Conservation (phyloP, 2,797 vertebrate genomes). For the Telmatherina bonti region DNA sequence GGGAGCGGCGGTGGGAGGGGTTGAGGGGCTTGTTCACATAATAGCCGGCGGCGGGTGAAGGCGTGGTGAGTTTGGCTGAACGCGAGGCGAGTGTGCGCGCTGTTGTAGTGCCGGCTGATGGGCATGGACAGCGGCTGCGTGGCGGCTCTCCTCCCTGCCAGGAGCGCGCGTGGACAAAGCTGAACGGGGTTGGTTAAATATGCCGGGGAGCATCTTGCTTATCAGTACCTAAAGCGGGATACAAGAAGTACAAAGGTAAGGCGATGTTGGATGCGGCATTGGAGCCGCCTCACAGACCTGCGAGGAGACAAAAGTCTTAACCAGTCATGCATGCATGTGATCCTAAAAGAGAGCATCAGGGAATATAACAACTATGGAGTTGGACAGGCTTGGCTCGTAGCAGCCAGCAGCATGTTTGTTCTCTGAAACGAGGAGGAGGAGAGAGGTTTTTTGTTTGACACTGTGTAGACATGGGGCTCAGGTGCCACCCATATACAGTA, state of each 20-base stretch:
- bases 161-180: conserved; percentile 53
- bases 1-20: conserved; percentile 29
- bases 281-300: conserved; percentile 35
- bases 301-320: conserved; percentile 69
- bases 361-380: conserved; percentile 36
- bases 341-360: conserved; percentile 38
- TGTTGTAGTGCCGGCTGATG: conserved; percentile 67
- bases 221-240: conserved; percentile 47
- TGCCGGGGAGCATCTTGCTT: conserved; percentile 43
- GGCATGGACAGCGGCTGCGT: conserved; percentile 60
- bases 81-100: conserved; percentile 61
- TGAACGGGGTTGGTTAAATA: conserved; percentile 54
- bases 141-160: conserved; percentile 61
- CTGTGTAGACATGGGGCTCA: conserved; percentile 46
- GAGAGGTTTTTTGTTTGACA: conserved; percentile 43
- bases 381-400: conserved; percentile 39
- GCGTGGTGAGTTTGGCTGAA: conserved; percentile 79
- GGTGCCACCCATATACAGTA: conserved; percentile 75
- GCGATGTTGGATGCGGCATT: conserved; percentile 30
- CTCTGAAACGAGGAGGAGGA: conserved; percentile 19
- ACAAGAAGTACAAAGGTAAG: conserved; percentile 70
- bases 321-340: conserved; percentile 45
- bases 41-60: conserved; percentile 81
- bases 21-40: conserved; percentile 73
- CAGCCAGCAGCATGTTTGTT: conserved; percentile 6